Base-by-base conservation (phyloP, 2,888 invertebrate species). In the Andrena hattorfiana region DNA sequence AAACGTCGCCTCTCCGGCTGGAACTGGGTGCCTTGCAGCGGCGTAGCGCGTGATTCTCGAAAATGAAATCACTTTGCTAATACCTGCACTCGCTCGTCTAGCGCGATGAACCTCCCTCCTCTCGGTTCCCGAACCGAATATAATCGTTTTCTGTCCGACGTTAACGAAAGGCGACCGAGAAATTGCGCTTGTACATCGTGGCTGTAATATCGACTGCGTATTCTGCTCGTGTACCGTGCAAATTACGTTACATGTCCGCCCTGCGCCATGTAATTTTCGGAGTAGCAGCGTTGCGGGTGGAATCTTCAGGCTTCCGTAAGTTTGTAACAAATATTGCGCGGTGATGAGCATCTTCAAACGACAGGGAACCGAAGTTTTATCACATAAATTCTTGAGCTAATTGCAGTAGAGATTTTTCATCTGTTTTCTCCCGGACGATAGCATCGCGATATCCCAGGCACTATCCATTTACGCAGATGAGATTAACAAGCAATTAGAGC, bases 181-280 rank as follows among this genome's bases (percentile, higher is more conserved):
- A 76, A 69, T 54, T 70, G 63, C 10, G 13, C 28, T 64, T 28
- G 68, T 67, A 62, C 42, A 35, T 56, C 64, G 10, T 13, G 2
- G n/a, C 16, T n/a, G 32, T 63, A 76, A 83, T 72, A 77, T 62
- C 69, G 60, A 35, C 35, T 59, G 42, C 16, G 63, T 70, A 86
- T 84, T 83, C 80, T 74, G 62, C 54, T 75, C 77, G 28, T 79
- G 73, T 68, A 48, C 56, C 48, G 35, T 20, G 72, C 70, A 72
- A 66, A 83, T 84, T 62, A 78, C 35, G 59, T 80, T 83, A 78
- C 79, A 63, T 42, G 75, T 84, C 71, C 79, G n/a, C 59, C 16
- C 23, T 8, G 42, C 48, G 23, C 66, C 32, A 26, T 82, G 80
- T 75, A 87, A 86, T 88, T 83, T 77, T 56, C 81, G 7, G 32